Percentiles rank a stretch among this genome's conserved stretches.
Evolutionary conservation across 2,113 vertebrate species (phyloP).

Genomic region (Isichthys henryi): DNA sequence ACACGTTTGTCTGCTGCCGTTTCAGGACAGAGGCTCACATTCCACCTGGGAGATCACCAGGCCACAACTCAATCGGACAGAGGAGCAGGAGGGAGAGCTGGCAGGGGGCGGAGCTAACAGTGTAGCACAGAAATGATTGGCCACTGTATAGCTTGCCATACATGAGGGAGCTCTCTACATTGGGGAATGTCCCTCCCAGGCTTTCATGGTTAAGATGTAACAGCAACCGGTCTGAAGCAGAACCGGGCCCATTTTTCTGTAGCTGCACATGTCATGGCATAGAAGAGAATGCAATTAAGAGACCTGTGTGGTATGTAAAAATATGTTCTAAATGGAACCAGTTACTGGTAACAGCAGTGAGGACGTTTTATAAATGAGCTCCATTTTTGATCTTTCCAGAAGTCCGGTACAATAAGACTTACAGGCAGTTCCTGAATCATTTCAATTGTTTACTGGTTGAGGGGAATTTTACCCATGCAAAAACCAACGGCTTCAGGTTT

Average conservation of each 20-base stretch:
- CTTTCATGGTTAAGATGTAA: not conserved
- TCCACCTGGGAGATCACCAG: conserved; percentile 79
- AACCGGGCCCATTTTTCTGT: not conserved
- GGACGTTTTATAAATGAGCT: not conserved
- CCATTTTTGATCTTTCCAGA: not conserved
- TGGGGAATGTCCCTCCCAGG: not conserved
- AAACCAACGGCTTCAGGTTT: not conserved
- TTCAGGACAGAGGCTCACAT: conserved; percentile 72
- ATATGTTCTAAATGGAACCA: not conserved
- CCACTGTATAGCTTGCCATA: not conserved
- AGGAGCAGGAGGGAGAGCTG: not conserved
- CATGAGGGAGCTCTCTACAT: not conserved
- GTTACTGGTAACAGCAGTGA: not conserved
- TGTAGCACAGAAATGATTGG: not conserved
- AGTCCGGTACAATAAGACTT: not conserved
- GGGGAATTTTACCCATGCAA: not conserved
- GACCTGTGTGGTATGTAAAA: not conserved
- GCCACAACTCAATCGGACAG: conserved; percentile 50
- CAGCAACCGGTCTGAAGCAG: not conserved
- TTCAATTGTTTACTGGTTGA: not conserved
- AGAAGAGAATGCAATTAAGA: not conserved
- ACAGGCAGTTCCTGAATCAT: not conserved
- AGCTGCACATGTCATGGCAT: not conserved
- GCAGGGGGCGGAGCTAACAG: not conserved
- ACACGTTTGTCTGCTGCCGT: conserved; percentile 6